Percentiles rank a stretch among this genome's conserved stretches.
phyloP scores from a whole-genome alignment of 2,797 vertebrate species.

The Pseudomugil gertrudae region DNA sequence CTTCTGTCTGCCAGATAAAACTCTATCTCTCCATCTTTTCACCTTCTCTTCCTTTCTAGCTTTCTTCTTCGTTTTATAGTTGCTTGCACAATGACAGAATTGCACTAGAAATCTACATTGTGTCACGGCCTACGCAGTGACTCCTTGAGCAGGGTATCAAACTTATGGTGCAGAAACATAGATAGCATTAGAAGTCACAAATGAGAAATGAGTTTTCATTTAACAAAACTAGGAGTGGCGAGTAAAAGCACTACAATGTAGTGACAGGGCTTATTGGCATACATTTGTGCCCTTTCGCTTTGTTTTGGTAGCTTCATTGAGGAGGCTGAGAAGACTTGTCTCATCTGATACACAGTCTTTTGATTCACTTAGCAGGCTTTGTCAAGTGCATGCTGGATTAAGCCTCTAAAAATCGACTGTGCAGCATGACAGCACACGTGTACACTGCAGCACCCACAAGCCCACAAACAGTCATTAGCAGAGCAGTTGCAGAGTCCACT shows the following conservation, averaged over 20 bases:
- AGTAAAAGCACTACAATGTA: constrained; percentile 54
- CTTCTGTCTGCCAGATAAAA: constrained; percentile 43
- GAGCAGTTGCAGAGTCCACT: constrained; percentile 36
- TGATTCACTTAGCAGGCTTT: constrained; percentile 77
- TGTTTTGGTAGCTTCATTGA: constrained; percentile 56
- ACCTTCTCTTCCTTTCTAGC: constrained; percentile 53
- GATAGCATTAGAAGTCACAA: constrained; percentile 8
- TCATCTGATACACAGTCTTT: constrained; percentile 66
- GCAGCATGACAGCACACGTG: constrained; percentile 18
- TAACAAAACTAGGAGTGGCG: constrained; percentile 38
- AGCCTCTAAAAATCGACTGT: constrained; percentile 47
- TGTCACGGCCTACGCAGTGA: constrained; percentile 10
- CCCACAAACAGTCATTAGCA: constrained; percentile 58
- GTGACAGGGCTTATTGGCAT: constrained; percentile 48
- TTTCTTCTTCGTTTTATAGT: constrained; percentile 32
- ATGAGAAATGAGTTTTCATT: constrained; percentile 23
- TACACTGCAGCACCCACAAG: constrained; percentile 37
- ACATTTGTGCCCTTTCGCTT: constrained; percentile 43
- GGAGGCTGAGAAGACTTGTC: constrained; percentile 56
- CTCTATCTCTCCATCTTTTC: constrained; percentile 47
- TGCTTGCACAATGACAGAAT: constrained; percentile 35
- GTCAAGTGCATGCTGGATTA: constrained; percentile 71
- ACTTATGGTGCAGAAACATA: not conserved
- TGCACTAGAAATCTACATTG: constrained; percentile 23
- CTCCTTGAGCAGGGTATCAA: constrained; percentile 8